phyloP scores from a whole-genome alignment of 2,797 vertebrate species.

The Tokudaia muenninki region DNA sequence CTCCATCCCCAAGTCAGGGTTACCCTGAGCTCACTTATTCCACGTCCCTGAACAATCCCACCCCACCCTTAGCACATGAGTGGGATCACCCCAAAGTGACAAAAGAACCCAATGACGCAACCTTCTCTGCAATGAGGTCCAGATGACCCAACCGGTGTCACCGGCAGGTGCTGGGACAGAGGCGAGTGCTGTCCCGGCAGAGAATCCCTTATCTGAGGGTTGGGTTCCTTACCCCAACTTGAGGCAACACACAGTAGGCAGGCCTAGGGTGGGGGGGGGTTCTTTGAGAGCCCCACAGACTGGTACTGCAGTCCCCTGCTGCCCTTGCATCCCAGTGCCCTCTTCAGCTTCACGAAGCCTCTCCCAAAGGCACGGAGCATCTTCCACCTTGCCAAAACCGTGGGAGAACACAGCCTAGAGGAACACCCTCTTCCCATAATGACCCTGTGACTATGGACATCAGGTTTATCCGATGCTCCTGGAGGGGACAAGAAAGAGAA shows the following conservation, averaged over 20 bases:
- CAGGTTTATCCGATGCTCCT: background rate
- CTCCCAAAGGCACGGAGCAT: background rate
- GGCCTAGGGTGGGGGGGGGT: background rate
- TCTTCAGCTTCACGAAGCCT: background rate
- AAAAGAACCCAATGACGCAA: slow-evolving; percentile 55
- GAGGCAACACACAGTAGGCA: background rate
- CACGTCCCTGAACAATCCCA: background rate
- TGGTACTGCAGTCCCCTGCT: background rate
- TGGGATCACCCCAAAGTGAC: slow-evolving; percentile 38
- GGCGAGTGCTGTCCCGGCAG: accelerated
- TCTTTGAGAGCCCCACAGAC: background rate
- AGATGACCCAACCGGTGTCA: slow-evolving; percentile 43
- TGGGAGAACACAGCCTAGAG: background rate
- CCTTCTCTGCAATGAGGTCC: slow-evolving; percentile 41
- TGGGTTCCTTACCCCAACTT: background rate
- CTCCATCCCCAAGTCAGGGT: accelerated
- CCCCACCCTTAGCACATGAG: slow-evolving; percentile 1
- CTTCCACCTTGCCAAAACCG: background rate
- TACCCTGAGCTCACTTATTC: background rate
- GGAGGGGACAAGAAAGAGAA: slow-evolving; percentile 9
- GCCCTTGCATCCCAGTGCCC: background rate
- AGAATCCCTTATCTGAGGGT: slow-evolving; percentile 53
- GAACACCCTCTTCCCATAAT: background rate
- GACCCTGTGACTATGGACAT: background rate
- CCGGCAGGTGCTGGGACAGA: slow-evolving; percentile 36